A percentile compares a stretch with the other conserved stretches of the same genome.
These are phyloP conservation scores for Catalaphyllia jardinei DNA, from an alignment of 64 coral and sea anemone genomes.

Conservation along the genomic window DNA sequence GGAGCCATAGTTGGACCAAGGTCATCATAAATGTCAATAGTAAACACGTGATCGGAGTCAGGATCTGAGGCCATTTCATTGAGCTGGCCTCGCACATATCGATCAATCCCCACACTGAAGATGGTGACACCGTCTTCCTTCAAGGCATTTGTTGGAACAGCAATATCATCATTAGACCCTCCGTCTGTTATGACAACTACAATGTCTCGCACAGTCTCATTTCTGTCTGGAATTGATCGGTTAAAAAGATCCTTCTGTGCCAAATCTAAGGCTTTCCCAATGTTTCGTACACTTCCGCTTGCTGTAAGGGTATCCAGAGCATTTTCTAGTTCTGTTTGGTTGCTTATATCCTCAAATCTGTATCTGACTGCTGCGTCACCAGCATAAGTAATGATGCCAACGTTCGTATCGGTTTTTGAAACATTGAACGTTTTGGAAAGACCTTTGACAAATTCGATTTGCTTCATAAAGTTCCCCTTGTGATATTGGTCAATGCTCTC, in stretches of 20 bases:
- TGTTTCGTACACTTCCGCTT: neutral
- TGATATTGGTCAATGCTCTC: slow-evolving; percentile 13
- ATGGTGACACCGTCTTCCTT: neutral
- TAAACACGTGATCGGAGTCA: slow-evolving; percentile 13
- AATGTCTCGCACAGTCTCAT: neutral
- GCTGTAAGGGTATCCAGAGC: neutral
- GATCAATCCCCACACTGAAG: slow-evolving; percentile 11
- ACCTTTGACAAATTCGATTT: neutral
- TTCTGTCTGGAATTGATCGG: neutral
- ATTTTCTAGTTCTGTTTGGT: slow-evolving; percentile 5
- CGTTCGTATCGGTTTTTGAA: neutral
- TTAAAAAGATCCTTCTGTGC: slow-evolving; percentile 12
- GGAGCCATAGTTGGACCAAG: neutral
- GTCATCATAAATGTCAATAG: slow-evolving; percentile 5
- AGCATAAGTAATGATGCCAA: slow-evolving; percentile 1
- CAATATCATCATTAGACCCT: slow-evolving; percentile 6
- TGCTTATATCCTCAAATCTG: neutral
- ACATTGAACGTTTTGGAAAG: neutral
- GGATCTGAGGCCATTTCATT: slow-evolving; percentile 30
- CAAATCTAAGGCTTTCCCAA: neutral
- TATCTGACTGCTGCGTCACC: neutral
- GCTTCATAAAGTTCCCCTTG: slow-evolving; percentile 17
- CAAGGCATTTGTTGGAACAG: neutral
- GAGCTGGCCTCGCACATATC: neutral
- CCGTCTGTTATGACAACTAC: slow-evolving; percentile 11